Evolutionary conservation across 2,888 invertebrate species (phyloP).

Genomic region (Mesorhabditis sp.): DNA sequence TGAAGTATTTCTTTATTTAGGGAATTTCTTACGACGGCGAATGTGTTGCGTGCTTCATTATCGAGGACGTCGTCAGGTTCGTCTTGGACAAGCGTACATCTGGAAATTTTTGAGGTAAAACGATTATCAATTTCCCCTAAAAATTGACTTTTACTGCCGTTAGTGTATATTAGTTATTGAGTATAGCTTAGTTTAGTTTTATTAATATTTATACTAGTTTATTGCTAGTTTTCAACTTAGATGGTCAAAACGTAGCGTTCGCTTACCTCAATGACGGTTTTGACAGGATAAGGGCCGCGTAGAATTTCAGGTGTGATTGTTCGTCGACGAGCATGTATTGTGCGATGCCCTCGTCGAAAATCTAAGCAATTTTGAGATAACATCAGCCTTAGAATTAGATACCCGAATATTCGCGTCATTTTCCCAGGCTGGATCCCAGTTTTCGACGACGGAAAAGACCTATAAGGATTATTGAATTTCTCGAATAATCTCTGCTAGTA

Average conservation of each 20-base stretch:
- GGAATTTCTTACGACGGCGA: not conserved
- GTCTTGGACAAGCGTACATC: constrained; percentile 37
- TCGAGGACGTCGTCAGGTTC: constrained; percentile 47
- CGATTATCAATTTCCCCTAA: too few relatives aligned
- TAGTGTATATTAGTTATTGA: not conserved
- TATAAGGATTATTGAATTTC: not conserved
- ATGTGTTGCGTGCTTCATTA: constrained; percentile 19
- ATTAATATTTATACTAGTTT: not conserved
- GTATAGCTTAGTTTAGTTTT: not conserved
- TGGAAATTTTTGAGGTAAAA: not conserved
- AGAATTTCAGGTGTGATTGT: constrained; percentile 51
- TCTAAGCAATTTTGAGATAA: constrained; percentile 20
- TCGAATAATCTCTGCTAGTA: too few relatives aligned
- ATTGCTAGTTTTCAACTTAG: not conserved
- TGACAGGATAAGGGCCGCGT: constrained; percentile 39
- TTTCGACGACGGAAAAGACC: constrained; percentile 23
- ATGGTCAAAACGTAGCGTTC: not conserved
- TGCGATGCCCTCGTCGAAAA: constrained; percentile 55
- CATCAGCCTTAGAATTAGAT: constrained; percentile 8
- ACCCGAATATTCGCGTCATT: constrained; percentile 43
- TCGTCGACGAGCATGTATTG: constrained; percentile 51
- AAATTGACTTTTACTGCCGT: not conserved
- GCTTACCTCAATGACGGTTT: constrained; percentile 34
- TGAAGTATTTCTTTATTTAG: not conserved
- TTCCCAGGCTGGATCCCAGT: constrained; percentile 52